Evolutionary conservation across 1,140 invertebrate genomes (phyloP).

Genomic region (Aphaenogaster floridana): DNA sequence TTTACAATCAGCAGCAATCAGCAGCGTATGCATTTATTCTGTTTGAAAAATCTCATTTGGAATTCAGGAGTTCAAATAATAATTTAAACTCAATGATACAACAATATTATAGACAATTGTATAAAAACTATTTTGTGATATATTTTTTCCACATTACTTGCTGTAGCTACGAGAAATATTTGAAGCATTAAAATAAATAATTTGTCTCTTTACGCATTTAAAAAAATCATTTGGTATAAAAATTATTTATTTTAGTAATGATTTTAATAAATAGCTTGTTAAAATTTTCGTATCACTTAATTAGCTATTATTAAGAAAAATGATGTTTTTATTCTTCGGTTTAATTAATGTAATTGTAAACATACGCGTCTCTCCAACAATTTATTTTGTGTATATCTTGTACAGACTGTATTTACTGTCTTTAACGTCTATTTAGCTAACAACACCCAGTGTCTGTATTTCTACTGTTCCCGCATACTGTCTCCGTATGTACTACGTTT

Average conservation of each 20-base stretch:
- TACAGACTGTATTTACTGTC: neutral
- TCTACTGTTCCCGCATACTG: slow-evolving; percentile 9
- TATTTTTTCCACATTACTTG: neutral
- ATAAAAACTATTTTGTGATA: neutral
- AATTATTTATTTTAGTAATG: neutral
- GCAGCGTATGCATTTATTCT: neutral
- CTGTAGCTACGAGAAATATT: neutral
- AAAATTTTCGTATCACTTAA: neutral
- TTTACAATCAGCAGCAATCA: slow-evolving; percentile 3
- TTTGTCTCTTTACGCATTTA: neutral
- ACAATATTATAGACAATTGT: neutral
- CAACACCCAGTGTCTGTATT: neutral
- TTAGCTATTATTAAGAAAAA: neutral
- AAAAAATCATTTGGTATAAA: neutral
- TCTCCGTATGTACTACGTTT: neutral
- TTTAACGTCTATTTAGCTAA: slow-evolving; percentile 15
- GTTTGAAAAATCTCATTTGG: neutral
- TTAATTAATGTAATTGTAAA: slow-evolving; percentile 9
- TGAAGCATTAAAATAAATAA: neutral
- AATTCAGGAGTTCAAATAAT: neutral
- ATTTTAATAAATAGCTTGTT: neutral
- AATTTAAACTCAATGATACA: neutral
- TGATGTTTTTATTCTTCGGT: neutral
- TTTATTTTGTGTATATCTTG: neutral
- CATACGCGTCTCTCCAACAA: neutral